Evolutionary conservation across 2,113 vertebrate species (phyloP).

Genomic region (Actenoides lindsayi): DNA sequence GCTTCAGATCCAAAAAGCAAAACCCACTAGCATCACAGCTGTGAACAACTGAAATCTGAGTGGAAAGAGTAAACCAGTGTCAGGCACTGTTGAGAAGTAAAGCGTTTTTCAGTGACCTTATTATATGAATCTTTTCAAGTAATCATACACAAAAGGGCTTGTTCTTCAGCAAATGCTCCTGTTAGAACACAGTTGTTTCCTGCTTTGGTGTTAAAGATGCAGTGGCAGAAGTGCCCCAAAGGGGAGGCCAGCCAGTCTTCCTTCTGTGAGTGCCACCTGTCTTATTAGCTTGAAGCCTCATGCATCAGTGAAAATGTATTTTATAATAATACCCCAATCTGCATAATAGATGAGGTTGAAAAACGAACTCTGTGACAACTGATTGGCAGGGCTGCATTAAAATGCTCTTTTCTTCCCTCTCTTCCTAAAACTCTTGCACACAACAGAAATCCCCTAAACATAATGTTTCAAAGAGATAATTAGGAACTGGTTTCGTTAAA

Average conservation of each 20-base stretch:
- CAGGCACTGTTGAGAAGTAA: neutral
- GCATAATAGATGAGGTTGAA: conserved; percentile 47
- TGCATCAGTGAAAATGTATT: conserved; percentile 1
- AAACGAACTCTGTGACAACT: conserved; percentile 22
- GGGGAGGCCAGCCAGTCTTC: neutral
- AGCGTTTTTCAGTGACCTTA: neutral
- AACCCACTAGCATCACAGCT: neutral
- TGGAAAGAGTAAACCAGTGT: neutral
- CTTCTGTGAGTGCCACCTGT: neutral
- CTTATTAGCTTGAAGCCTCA: conserved; percentile 27
- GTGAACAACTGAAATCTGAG: neutral
- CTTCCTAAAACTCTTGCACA: neutral
- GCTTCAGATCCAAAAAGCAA: neutral
- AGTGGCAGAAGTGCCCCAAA: conserved; percentile 17
- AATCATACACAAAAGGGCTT: neutral
- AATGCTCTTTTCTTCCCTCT: neutral
- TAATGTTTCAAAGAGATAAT: neutral
- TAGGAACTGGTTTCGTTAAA: conserved; percentile 7
- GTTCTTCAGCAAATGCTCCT: neutral
- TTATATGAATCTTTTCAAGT: neutral
- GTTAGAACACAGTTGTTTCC: neutral
- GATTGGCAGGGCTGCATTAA: conserved; percentile 44
- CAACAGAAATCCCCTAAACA: conserved; percentile 3
- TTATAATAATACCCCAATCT: conserved; percentile 39
- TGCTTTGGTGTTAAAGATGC: neutral